Percentiles rank a stretch among this genome's conserved stretches.
Conservation (phyloP, 2,797 vertebrate species). For the Acrossocheilus wenchowensis region DNA sequence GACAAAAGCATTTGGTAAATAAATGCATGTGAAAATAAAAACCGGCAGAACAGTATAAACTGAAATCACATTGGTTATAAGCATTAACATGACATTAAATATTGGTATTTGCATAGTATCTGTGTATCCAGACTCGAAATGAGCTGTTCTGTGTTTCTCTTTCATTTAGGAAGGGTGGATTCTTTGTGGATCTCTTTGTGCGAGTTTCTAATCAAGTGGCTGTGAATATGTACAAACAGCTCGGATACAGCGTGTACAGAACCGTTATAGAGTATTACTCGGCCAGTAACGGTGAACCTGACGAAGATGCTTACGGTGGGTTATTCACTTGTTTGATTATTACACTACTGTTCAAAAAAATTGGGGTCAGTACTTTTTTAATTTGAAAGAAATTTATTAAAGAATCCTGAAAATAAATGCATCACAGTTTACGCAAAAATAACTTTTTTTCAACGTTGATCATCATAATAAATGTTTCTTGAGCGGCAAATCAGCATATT, state of each 20-base stretch:
- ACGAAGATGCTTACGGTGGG: slow-evolving; percentile 94
- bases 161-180: slow-evolving; percentile 88
- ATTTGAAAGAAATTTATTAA: neutral
- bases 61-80: neutral
- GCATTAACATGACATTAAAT: neutral
- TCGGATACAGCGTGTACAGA: slow-evolving; percentile 95
- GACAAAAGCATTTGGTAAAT: neutral
- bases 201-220: slow-evolving; percentile 97
- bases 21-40: neutral
- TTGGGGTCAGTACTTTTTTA: neutral
- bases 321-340: neutral
- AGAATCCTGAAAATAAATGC: neutral
- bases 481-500: neutral
- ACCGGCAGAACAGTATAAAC: too few relatives aligned
- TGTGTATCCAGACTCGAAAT: neutral
- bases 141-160: neutral
- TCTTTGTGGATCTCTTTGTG: slow-evolving; percentile 96
- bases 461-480: neutral
- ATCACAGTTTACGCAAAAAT: neutral
- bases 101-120: neutral
- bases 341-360: too few relatives aligned
- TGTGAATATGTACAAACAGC: slow-evolving; percentile 95
- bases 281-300: slow-evolving; percentile 93
- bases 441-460: neutral
- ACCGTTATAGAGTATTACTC: slow-evolving; percentile 96